Conservation (phyloP, 1,140 invertebrate genomes). For the Heliconius nattereri region DNA sequence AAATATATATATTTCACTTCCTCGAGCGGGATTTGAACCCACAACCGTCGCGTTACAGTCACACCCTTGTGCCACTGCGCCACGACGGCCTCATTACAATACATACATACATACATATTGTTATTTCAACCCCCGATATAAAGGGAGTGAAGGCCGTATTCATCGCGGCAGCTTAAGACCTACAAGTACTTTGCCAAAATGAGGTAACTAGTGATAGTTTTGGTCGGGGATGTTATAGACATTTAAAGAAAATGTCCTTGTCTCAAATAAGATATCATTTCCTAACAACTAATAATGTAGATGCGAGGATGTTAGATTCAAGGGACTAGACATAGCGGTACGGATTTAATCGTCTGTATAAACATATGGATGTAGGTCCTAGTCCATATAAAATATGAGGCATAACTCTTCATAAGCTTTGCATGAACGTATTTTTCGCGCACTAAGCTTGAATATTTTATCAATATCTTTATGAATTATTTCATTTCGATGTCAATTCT, state of each 20-base stretch:
- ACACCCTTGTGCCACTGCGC: too few species aligned
- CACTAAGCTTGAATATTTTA: conserved; percentile 16
- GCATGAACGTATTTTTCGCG: conserved; percentile 23
- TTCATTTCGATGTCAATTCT: neutral
- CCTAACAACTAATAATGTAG: conserved; percentile 35
- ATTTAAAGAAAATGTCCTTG: neutral
- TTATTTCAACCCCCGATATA: too few species aligned
- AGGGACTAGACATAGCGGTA: conserved; percentile 40
- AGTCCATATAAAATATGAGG: conserved; percentile 45
- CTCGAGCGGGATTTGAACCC: too few species aligned
- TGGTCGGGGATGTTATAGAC: too few species aligned
- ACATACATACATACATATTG: too few species aligned
- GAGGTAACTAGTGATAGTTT: too few species aligned
- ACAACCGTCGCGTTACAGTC: too few species aligned
- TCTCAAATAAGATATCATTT: conserved; percentile 3
- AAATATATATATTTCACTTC: too few species aligned
- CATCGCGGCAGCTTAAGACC: too few species aligned
- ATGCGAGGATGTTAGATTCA: conserved; percentile 35
- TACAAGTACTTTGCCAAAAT: too few species aligned
- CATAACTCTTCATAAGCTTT: conserved; percentile 41
- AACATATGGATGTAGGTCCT: conserved; percentile 49
- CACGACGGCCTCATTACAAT: too few species aligned
- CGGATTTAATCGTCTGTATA: conserved; percentile 52
- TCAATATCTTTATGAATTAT: neutral
- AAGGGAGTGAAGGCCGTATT: too few species aligned